Evolutionary conservation across 2,888 invertebrate genomes (phyloP), one percentile per base, ranked within the genome.

Genomic region (Eulithis testata): DNA sequence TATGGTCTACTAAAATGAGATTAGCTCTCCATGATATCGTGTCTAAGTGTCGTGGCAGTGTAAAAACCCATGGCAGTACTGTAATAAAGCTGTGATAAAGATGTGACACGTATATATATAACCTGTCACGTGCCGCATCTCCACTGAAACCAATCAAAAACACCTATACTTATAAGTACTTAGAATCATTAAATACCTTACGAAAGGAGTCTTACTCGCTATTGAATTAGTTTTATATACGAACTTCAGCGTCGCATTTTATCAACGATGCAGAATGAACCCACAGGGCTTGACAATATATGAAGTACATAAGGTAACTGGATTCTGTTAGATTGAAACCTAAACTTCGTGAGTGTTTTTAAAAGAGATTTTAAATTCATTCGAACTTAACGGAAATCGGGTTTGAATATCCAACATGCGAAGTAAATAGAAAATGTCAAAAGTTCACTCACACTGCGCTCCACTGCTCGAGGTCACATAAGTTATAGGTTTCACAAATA

Each of bases 381-480:
- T 51, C 11, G 2, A 31, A 2, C 6, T 11, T 27, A 51, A 5
- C 11, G 31, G 31, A n/a, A 21, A 4, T 47, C 9, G 47, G 47
- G 14, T 49, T 21, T 21, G 49, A 21, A 49, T 49, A 49, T 49
- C 21, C 51, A 51, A 31, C 31, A 11, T 51, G 27, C 27, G 31
- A 27, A 27, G 12, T 11, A 58, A 58, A 58, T 49, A 50, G 40
- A 43, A 59, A 44, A 51, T 31, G 51, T 59, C 59, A 59, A 59
- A 58, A 51, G 59, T 51, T n/a, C 51, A 5, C 40, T 43, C 43
- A 12, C 9, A 45, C 14, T 11, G 14, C 51, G 27, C 43, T 52
- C 59, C 27, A 11, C 49, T 57, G 5, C 31, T 7, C 37, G 21
- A 51, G 51, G 40, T 44, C 47, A 51, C 43, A 57, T 40, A 40